Evolutionary conservation across 2,113 vertebrate genomes (phyloP).

Genomic region (Anoura caudifer): DNA sequence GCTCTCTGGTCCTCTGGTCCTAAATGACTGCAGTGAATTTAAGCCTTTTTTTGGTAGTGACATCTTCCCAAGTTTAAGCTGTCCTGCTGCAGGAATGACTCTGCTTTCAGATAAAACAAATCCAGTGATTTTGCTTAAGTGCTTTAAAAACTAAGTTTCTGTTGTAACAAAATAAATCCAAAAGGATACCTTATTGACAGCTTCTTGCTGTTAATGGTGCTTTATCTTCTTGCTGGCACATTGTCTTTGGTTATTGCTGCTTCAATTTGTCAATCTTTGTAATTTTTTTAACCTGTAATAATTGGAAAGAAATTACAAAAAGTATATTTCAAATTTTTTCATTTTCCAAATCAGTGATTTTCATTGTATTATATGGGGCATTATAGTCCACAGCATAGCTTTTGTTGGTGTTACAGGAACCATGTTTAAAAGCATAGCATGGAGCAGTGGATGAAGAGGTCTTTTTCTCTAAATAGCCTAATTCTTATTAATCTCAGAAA

Average conservation of each 20-base stretch:
- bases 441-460: neutral
- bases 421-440: neutral
- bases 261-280: neutral
- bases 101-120: neutral
- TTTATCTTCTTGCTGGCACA: too few species aligned
- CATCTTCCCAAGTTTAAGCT: neutral
- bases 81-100: neutral
- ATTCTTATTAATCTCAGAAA: conserved; percentile 28
- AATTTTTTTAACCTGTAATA: neutral
- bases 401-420: neutral
- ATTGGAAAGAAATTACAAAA: conserved; percentile 16
- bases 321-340: neutral
- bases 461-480: neutral
- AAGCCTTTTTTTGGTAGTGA: neutral
- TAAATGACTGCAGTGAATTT: neutral
- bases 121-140: neutral
- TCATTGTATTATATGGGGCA: neutral
- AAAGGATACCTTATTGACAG: neutral
- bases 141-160: conserved; percentile 11
- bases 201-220: too few species aligned
- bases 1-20: neutral
- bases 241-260: neutral
- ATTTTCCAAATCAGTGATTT: neutral
- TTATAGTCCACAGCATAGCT: neutral
- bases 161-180: neutral